Percentiles rank a stretch among this genome's conserved stretches.
phyloP scores from a whole-genome alignment of 1,140 invertebrate genomes.

The Campoletis sonorensis region DNA sequence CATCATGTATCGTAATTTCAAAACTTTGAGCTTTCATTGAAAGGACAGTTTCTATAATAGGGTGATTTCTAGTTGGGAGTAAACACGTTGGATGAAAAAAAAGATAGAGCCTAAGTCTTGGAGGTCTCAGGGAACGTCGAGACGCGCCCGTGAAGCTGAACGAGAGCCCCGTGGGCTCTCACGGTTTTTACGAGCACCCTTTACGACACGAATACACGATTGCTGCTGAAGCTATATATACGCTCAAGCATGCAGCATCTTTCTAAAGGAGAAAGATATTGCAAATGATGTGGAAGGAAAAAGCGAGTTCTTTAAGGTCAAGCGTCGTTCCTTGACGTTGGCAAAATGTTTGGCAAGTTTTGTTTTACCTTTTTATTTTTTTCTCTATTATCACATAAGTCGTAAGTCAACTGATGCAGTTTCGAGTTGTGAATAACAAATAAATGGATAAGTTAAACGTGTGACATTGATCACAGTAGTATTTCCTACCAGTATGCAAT shows the following conservation, averaged over 20 bases:
- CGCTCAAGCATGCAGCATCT: not conserved
- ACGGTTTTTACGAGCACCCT: slow-evolving; percentile 48
- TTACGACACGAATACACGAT: slow-evolving; percentile 46
- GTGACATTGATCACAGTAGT: not conserved
- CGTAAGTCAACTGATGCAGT: too few species aligned
- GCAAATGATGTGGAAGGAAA: slow-evolving; percentile 37
- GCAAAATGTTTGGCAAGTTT: too few species aligned
- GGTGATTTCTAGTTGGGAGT: slow-evolving; percentile 32
- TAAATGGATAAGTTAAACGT: not conserved
- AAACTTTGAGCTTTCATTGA: not conserved
- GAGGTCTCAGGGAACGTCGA: slow-evolving; percentile 30
- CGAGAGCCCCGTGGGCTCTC: slow-evolving; percentile 33
- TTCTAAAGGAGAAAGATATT: not conserved
- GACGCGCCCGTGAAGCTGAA: slow-evolving; percentile 32
- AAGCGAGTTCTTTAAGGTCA: slow-evolving; percentile 10
- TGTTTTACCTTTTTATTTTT: not conserved
- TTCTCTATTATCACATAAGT: too few species aligned
- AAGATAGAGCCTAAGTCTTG: not conserved
- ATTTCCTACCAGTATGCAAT: not conserved
- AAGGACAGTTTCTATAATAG: not conserved
- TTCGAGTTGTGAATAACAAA: not conserved
- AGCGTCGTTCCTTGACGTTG: too few species aligned
- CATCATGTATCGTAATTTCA: not conserved
- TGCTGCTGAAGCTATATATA: not conserved
- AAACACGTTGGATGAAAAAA: slow-evolving; percentile 16